Base-by-base conservation (phyloP, 2,113 vertebrate species). In the Tor tambroides region DNA sequence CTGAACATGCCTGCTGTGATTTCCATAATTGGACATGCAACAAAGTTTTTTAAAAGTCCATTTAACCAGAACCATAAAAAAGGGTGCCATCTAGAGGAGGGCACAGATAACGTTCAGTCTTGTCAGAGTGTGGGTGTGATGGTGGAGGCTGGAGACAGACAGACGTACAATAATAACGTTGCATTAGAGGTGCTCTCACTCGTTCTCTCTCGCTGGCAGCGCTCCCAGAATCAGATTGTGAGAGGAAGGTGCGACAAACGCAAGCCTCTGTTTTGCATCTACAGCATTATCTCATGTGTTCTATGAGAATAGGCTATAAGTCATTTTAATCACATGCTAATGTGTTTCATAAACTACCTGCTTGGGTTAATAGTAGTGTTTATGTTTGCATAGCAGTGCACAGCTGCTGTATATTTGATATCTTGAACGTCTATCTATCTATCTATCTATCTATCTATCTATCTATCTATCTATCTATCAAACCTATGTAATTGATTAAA, bases 101-200 rank as follows among this genome's bases (percentile, higher is more conserved):
- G 46, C 72, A 43, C 7, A 23, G 38, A 75, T 26, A 38, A 12
- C 5, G 32, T 15, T 43, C 12, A 30, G 32, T 23, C 46, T 30
- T 46, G 10, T 10, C 17, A 28, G 65, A 59, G 32, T 72, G 77
- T 49, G n/a, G 85, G 49, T 78, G 85, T 54, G 46, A 61, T 69
- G 7, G 32, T 21, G 49, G 17, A 69, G 41, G 61, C 28, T 32
- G 41, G 78, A 72, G 75, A 67, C n/a, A 88, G 35, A 30, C 59
- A 78, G 77, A 54, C 41, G 54, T 78, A 32, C 43, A 83, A 9
- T 79, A 79, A 88, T 69, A 82, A 59, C 46, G 78, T 41, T 78
- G 82, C 75, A 74, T 88, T n/a, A n/a, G n/a, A n/a, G n/a, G 17
- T 59, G 46, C 43, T 38, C 69, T 15, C n/a, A n/a, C 41, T 75